Base-by-base conservation (phyloP, 2,888 invertebrate genomes). In the Macaria notata region DNA sequence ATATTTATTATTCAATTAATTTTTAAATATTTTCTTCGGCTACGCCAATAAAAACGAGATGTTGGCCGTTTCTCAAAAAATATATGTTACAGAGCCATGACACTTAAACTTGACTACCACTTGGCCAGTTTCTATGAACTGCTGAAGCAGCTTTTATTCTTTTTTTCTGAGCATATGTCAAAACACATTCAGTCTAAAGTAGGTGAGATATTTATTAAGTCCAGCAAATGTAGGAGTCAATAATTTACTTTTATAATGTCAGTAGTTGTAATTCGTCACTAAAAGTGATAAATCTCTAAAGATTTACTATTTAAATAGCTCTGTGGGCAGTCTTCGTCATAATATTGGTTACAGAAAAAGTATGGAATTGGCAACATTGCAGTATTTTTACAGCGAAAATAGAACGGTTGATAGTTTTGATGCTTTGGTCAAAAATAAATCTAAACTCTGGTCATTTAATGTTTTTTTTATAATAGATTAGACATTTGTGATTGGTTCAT, bases 281-380 rank as follows among this genome's bases (percentile, higher is more conserved):
- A 68, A 59, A 64, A 54, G 68, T 59, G 68, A 78, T 78, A 75
- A 74, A 62, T 81, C 70, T 73, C 65, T n/a, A 64, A 61, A 60
- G 63, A 46, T 54, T 67, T 66, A 61, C 8, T 64, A 52, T 63
- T 63, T 59, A 48, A 61, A 73, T 70, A 57, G 55, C 80, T 71
- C 79, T 75, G 84, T 83, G 83, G 84, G 82, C 70, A 78, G 76
- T 74, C 79, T 46, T 73, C 73, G 75, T 84, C 85, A 83, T 73
- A 86, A 86, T 72, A 85, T 76, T 59, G 75, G 70, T 73, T 68
- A 61, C 65, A 55, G 57, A 56, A 52, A 50, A 36, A 36, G 33
- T 6, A 36, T 36, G 33, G 7, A 36, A 6, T 36, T 36, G 33
- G 5, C 33, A 36, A 36, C 33, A 6, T 36, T 36, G 33, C 33